Conservation (phyloP, 1,140 invertebrate species). For the Thaumatotibia leucotreta region DNA sequence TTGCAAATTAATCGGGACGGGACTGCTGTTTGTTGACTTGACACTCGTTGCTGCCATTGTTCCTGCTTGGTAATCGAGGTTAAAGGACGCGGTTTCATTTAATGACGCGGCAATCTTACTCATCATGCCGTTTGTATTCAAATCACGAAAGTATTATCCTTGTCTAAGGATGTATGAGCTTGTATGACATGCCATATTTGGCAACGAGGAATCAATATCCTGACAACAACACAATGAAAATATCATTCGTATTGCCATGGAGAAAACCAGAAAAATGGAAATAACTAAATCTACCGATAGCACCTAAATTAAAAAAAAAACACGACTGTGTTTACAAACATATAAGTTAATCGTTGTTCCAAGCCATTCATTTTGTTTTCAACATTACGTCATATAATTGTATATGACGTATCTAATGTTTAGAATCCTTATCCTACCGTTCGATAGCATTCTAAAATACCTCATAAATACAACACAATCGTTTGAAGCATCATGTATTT, state of each 20-base stretch:
- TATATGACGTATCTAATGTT: too few relatives aligned
- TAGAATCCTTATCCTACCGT: too few relatives aligned
- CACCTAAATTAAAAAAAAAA: too few relatives aligned
- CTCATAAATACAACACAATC: too few relatives aligned
- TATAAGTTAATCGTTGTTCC: too few relatives aligned
- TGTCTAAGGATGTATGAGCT: background rate
- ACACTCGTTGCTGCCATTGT: background rate
- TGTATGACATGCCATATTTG: background rate
- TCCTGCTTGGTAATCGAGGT: background rate
- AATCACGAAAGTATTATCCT: background rate
- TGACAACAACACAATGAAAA: background rate
- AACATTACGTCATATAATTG: too few relatives aligned
- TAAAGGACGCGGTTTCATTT: background rate
- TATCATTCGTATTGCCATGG: too few relatives aligned
- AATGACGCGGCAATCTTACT: background rate
- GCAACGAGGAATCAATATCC: background rate
- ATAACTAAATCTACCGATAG: too few relatives aligned
- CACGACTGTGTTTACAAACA: too few relatives aligned
- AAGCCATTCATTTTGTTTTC: too few relatives aligned
- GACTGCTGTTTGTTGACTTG: background rate
- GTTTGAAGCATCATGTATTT: too few relatives aligned
- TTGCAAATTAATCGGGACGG: conserved; percentile 11
- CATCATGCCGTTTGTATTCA: conserved; percentile 1
- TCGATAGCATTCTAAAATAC: too few relatives aligned
- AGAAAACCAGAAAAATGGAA: background rate